phyloP scores from a whole-genome alignment of 2,797 vertebrate species.

The Pitangus sulphuratus region DNA sequence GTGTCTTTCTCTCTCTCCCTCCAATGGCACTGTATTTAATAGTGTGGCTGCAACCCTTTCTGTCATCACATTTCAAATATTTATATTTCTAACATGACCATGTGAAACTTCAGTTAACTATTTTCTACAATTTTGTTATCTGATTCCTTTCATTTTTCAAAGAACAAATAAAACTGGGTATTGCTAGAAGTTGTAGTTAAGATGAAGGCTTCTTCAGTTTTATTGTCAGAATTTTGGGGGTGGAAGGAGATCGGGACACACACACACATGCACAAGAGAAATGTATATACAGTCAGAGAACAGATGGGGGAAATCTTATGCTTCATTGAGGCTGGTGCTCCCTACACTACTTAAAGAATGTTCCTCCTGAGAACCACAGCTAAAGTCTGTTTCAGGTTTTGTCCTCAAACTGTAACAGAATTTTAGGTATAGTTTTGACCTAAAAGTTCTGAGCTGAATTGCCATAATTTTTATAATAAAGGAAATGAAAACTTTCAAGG shows the following conservation, averaged over 20 bases:
- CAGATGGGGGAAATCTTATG: not conserved
- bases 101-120: not conserved
- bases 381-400: not conserved
- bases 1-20: not conserved
- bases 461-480: not conserved
- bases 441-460: not conserved
- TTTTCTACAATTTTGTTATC: not conserved
- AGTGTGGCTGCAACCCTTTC: not conserved
- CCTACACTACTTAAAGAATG: not conserved
- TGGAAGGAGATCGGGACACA: not conserved
- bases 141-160: not conserved
- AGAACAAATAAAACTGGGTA: not conserved
- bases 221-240: not conserved
- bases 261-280: not conserved
- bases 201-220: not conserved
- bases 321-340: not conserved
- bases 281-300: not conserved
- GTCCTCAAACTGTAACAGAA: not conserved
- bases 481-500: not conserved
- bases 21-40: rapidly evolving
- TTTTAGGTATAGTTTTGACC: not conserved
- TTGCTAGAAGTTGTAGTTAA: not conserved
- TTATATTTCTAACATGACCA: not conserved
- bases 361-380: not conserved
- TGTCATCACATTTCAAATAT: not conserved